phyloP scores from a whole-genome alignment of 2,888 invertebrate genomes.

The Metellina segmentata region DNA sequence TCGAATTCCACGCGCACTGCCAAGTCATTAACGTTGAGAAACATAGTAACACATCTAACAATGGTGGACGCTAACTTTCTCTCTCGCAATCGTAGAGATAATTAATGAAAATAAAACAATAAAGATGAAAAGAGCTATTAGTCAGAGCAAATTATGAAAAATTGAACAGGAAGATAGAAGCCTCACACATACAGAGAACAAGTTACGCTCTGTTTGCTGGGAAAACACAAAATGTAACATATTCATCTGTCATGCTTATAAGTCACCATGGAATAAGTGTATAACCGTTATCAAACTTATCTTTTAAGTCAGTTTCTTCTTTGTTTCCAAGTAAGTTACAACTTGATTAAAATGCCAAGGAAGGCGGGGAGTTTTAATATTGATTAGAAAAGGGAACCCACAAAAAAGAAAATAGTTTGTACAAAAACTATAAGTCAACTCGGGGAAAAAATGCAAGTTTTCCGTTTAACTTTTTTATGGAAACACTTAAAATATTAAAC shows the following conservation, averaged over 20 bases:
- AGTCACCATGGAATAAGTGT: not conserved
- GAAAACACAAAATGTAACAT: not conserved
- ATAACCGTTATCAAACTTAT: not conserved
- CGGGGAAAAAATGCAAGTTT: not conserved
- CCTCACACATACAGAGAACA: not conserved
- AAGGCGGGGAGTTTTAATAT: not conserved
- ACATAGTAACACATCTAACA: not conserved
- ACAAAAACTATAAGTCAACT: not conserved
- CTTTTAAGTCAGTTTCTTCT: not conserved
- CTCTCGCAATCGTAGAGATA: not conserved
- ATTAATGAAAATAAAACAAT: conserved; percentile 53
- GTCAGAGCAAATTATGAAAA: conserved; percentile 42
- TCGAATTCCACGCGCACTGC: not conserved
- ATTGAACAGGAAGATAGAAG: not conserved
- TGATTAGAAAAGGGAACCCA: not conserved
- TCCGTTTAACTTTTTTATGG: not conserved
- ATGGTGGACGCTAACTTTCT: not conserved
- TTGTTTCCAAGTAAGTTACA: not conserved
- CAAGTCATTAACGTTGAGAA: not conserved
- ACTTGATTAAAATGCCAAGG: not conserved
- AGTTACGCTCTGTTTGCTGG: not conserved
- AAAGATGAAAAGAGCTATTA: conserved; percentile 37
- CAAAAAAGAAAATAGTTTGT: not conserved
- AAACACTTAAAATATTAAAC: not conserved
- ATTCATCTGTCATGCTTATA: not conserved